These are phyloP conservation scores for Calephelis perditalis DNA, from an alignment of 2,888 invertebrate species.

Conservation along the genomic window DNA sequence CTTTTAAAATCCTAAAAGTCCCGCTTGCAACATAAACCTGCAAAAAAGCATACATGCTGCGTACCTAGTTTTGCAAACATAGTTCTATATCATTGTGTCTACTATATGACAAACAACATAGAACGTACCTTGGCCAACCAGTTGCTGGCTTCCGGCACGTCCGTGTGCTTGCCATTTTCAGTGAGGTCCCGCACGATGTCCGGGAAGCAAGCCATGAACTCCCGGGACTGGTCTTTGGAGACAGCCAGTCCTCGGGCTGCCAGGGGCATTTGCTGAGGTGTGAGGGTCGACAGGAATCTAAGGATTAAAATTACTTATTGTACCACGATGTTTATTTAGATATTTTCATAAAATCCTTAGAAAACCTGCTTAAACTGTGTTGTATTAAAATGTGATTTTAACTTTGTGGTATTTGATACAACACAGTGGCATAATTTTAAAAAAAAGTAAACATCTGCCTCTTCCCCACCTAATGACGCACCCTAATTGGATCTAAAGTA, in stretches of 20 bases:
- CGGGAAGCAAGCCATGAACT: conserved; percentile 93
- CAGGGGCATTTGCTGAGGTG: conserved; percentile 78
- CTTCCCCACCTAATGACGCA: too few species aligned
- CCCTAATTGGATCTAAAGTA: too few species aligned
- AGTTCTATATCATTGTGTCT: conserved; percentile 38
- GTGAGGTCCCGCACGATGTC: conserved; percentile 91
- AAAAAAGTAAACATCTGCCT: too few species aligned
- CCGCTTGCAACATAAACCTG: too few species aligned
- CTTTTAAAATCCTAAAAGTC: too few species aligned
- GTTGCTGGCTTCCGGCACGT: conserved; percentile 88
- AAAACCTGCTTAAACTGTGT: conserved; percentile 9
- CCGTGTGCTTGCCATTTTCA: conserved; percentile 84
- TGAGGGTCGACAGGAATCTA: conserved; percentile 80
- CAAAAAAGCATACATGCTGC: neutral
- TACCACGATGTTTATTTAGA: neutral
- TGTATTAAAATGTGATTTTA: too few species aligned
- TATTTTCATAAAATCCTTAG: conserved; percentile 13
- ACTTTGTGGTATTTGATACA: too few species aligned
- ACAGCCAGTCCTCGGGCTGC: conserved; percentile 80
- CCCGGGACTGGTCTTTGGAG: conserved; percentile 89
- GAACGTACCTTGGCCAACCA: conserved; percentile 86
- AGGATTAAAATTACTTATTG: conserved; percentile 38
- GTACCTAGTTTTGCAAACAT: neutral
- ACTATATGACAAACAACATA: conserved; percentile 44
- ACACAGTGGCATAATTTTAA: too few species aligned